Base-by-base conservation (phyloP, 2,888 invertebrate species). In the Argyresthia goedartella region DNA sequence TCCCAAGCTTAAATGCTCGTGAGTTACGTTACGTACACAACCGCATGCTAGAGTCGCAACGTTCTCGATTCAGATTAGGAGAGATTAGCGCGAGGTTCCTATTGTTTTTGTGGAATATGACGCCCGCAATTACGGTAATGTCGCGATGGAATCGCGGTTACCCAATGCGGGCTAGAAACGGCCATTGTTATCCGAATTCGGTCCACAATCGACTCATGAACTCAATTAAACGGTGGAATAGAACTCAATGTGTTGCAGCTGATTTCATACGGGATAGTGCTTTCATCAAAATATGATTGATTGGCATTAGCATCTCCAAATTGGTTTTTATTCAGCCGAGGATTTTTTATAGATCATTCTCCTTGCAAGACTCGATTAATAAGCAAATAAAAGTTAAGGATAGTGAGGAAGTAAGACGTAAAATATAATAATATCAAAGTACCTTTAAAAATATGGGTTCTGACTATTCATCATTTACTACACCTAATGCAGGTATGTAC, bases 81-180 rank as follows among this genome's bases (percentile, higher is more conserved):
- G 53, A 58, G 62, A 65, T 67, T 66, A 67, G 62, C 53, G 33
- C 60, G 67, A 62, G 67, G 59, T 57, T 55, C 58, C 65, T 62
- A 73, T 73, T 74, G 74, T 75, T 66, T 67, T 66, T 60, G 63
- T 58, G 57, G 50, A 56, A 59, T 61, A 58, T 55, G 56, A 55
- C 56, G 52, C 51, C 43, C 51, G 55, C 52, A 51, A 53, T 49
- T 57, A 59, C 58, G 57, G 56, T 58, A 56, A 56, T 55, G 54
- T 49, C 52, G 44, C 44, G 56, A 57, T 58, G 43, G 57, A 57
- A 54, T 57, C 51, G 46, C 54, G 33, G 55, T 60, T 62, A 57
- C 59, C 35, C 54, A 59, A 62, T 62, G 54, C 62, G 59, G 61
- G 61, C 52, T 39, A 55, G 54, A 56, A 59, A 60, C 61, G 62